Evolutionary conservation across 2,888 invertebrate species (phyloP).

Genomic region (Euclidia mi): DNA sequence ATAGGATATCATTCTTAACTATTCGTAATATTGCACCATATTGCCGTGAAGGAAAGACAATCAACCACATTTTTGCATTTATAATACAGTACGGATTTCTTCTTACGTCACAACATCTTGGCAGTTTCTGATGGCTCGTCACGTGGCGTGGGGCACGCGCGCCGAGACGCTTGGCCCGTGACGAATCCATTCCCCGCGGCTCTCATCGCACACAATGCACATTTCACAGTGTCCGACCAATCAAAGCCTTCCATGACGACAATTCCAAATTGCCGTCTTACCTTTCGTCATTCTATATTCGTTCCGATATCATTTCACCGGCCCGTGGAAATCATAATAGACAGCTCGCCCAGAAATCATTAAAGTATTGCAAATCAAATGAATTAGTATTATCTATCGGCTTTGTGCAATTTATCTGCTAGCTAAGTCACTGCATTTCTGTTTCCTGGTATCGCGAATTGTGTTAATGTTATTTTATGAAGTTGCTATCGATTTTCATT

Average conservation of each 20-base stretch:
- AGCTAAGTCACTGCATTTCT: neutral
- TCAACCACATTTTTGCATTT: neutral
- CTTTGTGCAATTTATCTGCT: conserved; percentile 41
- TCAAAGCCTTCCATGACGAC: conserved; percentile 65
- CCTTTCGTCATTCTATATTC: conserved; percentile 83
- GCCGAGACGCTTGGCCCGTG: conserved; percentile 61
- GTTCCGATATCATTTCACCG: conserved; percentile 84
- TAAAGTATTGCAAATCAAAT: conserved; percentile 61
- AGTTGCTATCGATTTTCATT: too few species aligned
- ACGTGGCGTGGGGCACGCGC: conserved; percentile 73
- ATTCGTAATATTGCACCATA: too few species aligned
- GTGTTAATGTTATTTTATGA: too few species aligned
- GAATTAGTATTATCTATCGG: conserved; percentile 60
- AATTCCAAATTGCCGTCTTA: conserved; percentile 83
- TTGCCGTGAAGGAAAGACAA: too few species aligned
- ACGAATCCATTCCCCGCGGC: conserved; percentile 80
- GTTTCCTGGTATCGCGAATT: neutral
- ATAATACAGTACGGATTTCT: neutral
- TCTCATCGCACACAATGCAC: conserved; percentile 77
- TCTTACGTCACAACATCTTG: conserved; percentile 29
- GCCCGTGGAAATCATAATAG: conserved; percentile 72
- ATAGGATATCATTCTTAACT: too few species aligned
- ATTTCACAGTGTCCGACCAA: conserved; percentile 75
- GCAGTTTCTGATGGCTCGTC: conserved; percentile 49
- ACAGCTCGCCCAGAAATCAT: conserved; percentile 60